Evolutionary conservation across 2,797 vertebrate species (phyloP), one percentile per base, ranked within the genome.

Genomic region (Trachops cirrhosus): DNA sequence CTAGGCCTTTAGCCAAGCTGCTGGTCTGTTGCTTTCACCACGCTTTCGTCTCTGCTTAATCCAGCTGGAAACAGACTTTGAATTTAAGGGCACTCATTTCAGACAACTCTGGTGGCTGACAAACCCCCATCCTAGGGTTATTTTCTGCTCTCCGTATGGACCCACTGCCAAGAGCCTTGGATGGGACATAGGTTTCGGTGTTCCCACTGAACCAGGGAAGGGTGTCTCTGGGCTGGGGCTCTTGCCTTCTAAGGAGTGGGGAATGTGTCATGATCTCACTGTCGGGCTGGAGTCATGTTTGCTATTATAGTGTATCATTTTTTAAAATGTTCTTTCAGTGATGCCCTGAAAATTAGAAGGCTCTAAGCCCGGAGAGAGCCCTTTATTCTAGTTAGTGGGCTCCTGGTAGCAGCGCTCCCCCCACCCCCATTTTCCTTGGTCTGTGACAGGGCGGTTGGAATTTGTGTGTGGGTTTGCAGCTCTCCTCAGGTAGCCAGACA

Each of bases 341-440:
- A 34, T 86, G 86, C 21, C 39, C 62, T 79, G 92, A 70, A 39
- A 70, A 88, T 86, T 67, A 82, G 73, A 89, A 86, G 92, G 87
- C 82, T 74, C 80, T 32, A 26, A 91, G 46, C 86, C 77, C 91
- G 26, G 34, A 70, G 68, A 77, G 92, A 95, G 79, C 34, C 79
- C 80, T 90, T 94, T 74, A 68, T 88, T 85, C 87, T 59, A 48
- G 79, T 71, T 68, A 54, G 87, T 67, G 29, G 59, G 67, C 82
- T 86, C 62, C 32, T 52, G 54, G 62, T 93, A 89, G 82, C 92
- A 91, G 88, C 37, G 4, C 39, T 48, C 10, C 4, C 0, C 24
- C 68, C 24, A 0, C 24, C 12, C 41, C 22, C 7, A 29, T 46
- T 77, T 86, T 29, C 77, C 12, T 6, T 46, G 74, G 48, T 79